phyloP scores from a whole-genome alignment of 2,888 invertebrate genomes.

The Neoaliturus tenellus region DNA sequence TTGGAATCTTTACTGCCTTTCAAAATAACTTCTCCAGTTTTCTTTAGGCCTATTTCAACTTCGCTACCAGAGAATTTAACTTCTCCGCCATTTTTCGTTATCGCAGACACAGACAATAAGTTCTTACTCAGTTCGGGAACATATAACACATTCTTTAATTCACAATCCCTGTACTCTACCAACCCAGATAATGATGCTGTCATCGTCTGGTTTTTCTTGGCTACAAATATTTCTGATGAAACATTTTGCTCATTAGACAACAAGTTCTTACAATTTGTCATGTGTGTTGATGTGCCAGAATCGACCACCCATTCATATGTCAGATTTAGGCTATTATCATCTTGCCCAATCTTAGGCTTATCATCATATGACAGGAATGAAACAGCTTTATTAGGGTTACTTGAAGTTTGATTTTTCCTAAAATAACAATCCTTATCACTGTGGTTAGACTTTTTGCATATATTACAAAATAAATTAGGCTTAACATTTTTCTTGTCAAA shows the following conservation, averaged over 20 bases:
- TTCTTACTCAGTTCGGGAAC: conserved; percentile 54
- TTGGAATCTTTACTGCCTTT: conserved; percentile 22
- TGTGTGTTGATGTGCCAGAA: neutral
- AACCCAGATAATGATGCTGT: neutral
- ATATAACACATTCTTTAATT: conserved; percentile 48
- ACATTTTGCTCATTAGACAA: neutral
- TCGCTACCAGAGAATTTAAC: conserved; percentile 34
- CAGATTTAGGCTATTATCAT: neutral
- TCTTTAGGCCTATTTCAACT: conserved; percentile 39
- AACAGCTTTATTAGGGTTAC: neutral
- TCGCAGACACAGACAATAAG: conserved; percentile 52
- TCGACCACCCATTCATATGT: neutral
- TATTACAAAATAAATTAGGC: conserved; percentile 29
- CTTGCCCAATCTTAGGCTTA: neutral
- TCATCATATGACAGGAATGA: neutral
- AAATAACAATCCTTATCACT: conserved; percentile 34
- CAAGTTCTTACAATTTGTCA: neutral
- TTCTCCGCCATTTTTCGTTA: conserved; percentile 52
- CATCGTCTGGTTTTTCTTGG: neutral
- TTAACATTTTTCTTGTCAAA: neutral
- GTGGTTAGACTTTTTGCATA: neutral
- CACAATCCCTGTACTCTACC: neutral
- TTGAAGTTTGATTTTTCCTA: conserved; percentile 3
- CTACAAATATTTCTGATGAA: neutral
- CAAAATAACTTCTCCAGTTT: conserved; percentile 7